Conservation (phyloP, 2,797 vertebrate species). For the Lerista edwardsae region DNA sequence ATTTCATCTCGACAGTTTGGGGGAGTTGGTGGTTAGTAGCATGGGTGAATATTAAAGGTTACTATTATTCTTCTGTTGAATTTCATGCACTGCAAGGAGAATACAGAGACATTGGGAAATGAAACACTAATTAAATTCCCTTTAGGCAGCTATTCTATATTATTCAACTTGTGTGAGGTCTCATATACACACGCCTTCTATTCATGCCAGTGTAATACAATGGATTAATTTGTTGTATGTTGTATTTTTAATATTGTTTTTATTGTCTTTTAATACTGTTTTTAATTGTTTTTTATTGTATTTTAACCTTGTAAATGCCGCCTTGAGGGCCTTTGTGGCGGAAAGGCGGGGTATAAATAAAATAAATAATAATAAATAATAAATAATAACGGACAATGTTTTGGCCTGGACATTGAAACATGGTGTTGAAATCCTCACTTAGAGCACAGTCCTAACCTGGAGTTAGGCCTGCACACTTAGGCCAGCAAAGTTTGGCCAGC, state of each 20-base stretch:
- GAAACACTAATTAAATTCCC: slow-evolving; percentile 15
- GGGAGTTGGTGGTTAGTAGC: slow-evolving; percentile 39
- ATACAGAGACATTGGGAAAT: slow-evolving; percentile 20
- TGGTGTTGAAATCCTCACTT: background rate
- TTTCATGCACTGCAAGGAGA: slow-evolving; percentile 4
- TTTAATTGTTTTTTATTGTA: too few relatives aligned
- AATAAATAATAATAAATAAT: too few relatives aligned
- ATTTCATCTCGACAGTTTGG: slow-evolving; percentile 17
- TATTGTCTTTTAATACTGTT: too few relatives aligned
- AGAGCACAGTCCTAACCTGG: too few relatives aligned
- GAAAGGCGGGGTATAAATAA: too few relatives aligned
- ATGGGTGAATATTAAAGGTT: slow-evolving; percentile 47
- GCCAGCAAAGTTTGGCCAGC: too few relatives aligned
- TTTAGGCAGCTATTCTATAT: background rate
- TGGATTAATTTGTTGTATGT: too few relatives aligned
- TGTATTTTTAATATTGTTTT: too few relatives aligned
- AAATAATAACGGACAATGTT: background rate
- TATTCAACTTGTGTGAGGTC: slow-evolving; percentile 13
- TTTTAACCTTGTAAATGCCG: too few relatives aligned
- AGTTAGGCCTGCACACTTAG: too few relatives aligned
- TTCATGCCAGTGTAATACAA: background rate
- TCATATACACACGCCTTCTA: background rate
- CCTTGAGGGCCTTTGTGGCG: too few relatives aligned
- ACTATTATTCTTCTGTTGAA: slow-evolving; percentile 20
- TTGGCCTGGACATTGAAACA: background rate